phyloP scores from a whole-genome alignment of 2,797 vertebrate species.

The Sitta carolinensis region DNA sequence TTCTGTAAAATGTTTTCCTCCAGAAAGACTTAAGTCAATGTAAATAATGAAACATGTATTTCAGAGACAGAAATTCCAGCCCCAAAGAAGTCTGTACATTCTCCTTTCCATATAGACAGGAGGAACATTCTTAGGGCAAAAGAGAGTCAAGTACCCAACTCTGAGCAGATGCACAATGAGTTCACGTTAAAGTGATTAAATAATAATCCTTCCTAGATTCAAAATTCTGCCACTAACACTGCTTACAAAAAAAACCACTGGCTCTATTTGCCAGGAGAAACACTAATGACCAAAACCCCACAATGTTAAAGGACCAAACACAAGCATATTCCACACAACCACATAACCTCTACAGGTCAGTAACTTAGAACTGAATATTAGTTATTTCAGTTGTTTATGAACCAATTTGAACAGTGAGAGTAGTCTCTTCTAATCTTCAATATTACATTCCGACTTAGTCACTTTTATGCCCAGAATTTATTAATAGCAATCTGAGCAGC shows the following conservation, averaged over 20 bases:
- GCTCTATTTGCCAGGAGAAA: neutral
- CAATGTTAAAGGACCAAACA: neutral
- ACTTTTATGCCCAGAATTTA: slow-evolving; percentile 2
- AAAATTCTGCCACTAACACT: slow-evolving; percentile 2
- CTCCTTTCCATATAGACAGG: neutral
- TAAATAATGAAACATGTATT: neutral
- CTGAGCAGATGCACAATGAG: neutral
- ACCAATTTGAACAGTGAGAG: neutral
- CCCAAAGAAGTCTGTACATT: neutral
- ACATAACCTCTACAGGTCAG: neutral
- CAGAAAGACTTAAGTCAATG: neutral
- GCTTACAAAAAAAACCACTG: neutral
- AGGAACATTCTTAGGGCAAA: neutral
- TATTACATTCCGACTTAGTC: neutral
- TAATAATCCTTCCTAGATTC: slow-evolving; percentile 26
- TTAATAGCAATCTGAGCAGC: neutral
- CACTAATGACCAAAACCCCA: neutral
- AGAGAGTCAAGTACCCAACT: neutral
- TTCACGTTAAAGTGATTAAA: slow-evolving; percentile 21
- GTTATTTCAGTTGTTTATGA: neutral
- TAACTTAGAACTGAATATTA: neutral
- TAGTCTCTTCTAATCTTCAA: neutral
- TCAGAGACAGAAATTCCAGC: neutral
- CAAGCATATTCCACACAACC: neutral
- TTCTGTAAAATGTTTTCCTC: neutral